Conservation (phyloP, 2,888 invertebrate species). For the Drosophila mimetica region DNA sequence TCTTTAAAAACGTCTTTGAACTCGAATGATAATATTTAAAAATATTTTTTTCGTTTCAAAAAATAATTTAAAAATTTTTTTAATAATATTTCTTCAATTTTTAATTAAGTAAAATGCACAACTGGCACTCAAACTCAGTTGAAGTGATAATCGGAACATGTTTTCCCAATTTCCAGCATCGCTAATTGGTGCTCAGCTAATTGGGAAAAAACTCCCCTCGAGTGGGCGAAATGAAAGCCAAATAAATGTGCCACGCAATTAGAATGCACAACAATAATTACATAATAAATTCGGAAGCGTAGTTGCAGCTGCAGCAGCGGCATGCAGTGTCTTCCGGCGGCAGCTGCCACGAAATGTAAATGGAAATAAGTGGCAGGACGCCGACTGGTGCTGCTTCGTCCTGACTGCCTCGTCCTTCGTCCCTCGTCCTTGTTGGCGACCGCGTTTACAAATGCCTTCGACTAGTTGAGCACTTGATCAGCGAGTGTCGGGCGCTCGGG, state of each 20-base stretch:
- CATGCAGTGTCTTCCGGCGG: conserved; percentile 24
- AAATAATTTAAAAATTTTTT: too few relatives aligned
- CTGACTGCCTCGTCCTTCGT: too few relatives aligned
- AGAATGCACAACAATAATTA: conserved; percentile 61
- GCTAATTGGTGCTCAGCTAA: conserved; percentile 18
- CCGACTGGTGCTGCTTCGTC: conserved; percentile 17
- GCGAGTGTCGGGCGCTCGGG: conserved; percentile 27
- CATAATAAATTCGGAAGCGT: conserved; percentile 55
- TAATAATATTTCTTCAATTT: not conserved
- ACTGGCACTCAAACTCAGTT: not conserved
- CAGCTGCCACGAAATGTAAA: conserved; percentile 53
- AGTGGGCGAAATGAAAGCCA: conserved; percentile 13
- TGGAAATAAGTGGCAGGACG: conserved; percentile 61
- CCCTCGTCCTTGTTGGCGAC: conserved; percentile 30
- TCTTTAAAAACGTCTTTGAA: too few relatives aligned
- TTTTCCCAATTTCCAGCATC: not conserved
- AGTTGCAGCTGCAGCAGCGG: conserved; percentile 1
- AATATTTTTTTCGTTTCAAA: too few relatives aligned
- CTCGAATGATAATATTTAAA: too few relatives aligned
- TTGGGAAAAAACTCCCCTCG: conserved; percentile 1
- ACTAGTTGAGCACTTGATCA: conserved; percentile 66
- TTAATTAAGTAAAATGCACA: not conserved
- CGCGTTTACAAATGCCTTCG: conserved; percentile 58
- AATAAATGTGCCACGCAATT: conserved; percentile 54
- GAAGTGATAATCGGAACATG: not conserved